A percentile compares a stretch with the other conserved stretches of the same genome.
phyloP scores from a whole-genome alignment of 2,113 vertebrate species.

The Calyptommatus sinebrachiatus region DNA sequence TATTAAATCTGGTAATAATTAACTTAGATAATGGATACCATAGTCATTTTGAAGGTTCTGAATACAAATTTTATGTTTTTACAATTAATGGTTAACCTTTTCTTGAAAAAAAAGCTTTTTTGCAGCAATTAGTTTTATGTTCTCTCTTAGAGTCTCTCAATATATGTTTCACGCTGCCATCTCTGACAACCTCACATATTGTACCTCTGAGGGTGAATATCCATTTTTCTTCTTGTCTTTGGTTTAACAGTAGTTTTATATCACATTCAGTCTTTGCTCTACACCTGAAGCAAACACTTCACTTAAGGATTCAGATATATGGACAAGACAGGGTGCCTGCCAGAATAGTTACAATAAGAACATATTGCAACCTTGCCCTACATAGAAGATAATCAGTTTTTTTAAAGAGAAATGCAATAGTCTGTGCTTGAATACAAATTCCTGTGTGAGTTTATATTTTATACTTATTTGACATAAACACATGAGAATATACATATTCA shows the following conservation, averaged over 20 bases:
- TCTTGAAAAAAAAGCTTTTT: constrained; percentile 19
- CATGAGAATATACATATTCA: neutral
- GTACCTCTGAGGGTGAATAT: neutral
- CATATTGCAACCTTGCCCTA: fast-evolving
- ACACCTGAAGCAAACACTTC: neutral
- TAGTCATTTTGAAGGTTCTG: constrained; percentile 16
- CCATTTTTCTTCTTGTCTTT: constrained; percentile 17
- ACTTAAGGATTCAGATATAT: neutral
- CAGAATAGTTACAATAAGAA: neutral
- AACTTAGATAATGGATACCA: neutral
- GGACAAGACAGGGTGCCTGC: fast-evolving
- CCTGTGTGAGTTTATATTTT: fast-evolving
- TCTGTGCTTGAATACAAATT: neutral
- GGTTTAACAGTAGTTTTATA: neutral
- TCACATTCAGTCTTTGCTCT: neutral
- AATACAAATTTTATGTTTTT: neutral
- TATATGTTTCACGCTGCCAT: neutral
- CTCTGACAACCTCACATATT: fast-evolving
- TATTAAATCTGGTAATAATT: neutral
- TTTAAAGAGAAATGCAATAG: fast-evolving
- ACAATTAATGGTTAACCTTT: neutral
- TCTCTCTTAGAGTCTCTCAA: neutral
- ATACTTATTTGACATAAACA: neutral
- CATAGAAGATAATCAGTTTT: neutral
- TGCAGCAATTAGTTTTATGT: neutral